Evolutionary conservation across 2,113 vertebrate genomes (phyloP).

Genomic region (Lophura nycthemera): DNA sequence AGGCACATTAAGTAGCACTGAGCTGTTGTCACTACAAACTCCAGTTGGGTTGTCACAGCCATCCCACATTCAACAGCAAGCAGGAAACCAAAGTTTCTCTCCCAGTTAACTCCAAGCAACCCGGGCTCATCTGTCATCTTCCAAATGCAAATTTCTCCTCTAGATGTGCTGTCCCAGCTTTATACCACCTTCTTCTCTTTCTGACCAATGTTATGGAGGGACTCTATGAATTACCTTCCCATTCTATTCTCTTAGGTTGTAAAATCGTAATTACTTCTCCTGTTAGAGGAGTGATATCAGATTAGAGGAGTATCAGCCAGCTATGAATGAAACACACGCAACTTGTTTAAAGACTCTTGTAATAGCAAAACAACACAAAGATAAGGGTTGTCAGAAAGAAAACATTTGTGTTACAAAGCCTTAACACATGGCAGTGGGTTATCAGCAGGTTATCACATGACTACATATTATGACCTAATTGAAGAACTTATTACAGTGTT

Average conservation of each 20-base stretch:
- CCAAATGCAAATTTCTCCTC: not conserved
- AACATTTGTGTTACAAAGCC: constrained; percentile 26
- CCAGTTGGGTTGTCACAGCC: not conserved
- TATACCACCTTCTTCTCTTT: not conserved
- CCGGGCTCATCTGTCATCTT: not conserved
- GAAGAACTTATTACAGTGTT: constrained; percentile 32
- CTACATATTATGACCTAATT: constrained; percentile 59
- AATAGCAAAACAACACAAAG: not conserved
- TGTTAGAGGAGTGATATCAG: not conserved
- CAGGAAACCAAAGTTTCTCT: not conserved
- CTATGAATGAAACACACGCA: constrained; percentile 22
- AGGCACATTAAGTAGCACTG: not conserved
- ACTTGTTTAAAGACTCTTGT: constrained; percentile 39
- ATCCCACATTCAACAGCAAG: not conserved
- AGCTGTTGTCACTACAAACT: not conserved
- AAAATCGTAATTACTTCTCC: constrained; percentile 16
- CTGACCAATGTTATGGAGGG: not conserved
- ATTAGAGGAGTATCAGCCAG: not conserved
- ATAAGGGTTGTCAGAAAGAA: constrained; percentile 41
- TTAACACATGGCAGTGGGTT: not conserved
- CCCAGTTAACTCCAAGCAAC: not conserved
- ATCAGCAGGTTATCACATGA: constrained; percentile 50
- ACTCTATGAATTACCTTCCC: not conserved
- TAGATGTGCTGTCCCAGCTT: not conserved
- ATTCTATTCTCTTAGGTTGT: not conserved